Evolutionary conservation across 2,797 vertebrate genomes (phyloP).

Genomic region (Scolopax bukidnonensis): DNA sequence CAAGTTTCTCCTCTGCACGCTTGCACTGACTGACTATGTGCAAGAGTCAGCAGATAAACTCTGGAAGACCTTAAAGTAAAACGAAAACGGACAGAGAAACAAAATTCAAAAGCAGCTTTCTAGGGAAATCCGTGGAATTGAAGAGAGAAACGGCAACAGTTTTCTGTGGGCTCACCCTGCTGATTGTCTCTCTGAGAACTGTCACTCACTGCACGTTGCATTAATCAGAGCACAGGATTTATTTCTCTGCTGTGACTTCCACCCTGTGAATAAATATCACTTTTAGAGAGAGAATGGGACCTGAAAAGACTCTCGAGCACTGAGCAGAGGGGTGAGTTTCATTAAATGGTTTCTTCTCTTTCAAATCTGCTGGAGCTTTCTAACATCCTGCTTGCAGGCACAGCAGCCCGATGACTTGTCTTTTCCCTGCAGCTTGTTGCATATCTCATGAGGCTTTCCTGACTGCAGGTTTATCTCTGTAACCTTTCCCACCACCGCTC

Average conservation of each 20-base stretch:
- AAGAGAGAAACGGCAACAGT: constrained; percentile 14
- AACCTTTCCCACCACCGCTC: constrained; percentile 6
- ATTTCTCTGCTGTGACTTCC: constrained; percentile 25
- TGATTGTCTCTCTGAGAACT: constrained; percentile 27
- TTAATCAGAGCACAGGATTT: constrained; percentile 41
- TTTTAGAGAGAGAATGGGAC: constrained; percentile 41
- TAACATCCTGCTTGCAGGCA: constrained; percentile 31
- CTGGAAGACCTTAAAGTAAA: constrained; percentile 44
- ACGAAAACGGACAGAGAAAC: constrained; percentile 17
- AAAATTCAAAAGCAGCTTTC: constrained; percentile 30
- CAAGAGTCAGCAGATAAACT: constrained; percentile 39
- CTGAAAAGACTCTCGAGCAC: constrained; percentile 47
- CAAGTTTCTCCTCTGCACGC: constrained; percentile 74
- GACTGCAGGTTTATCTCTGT: background rate
- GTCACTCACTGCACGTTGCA: constrained; percentile 50
- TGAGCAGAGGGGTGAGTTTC: constrained; percentile 74
- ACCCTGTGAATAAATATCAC: background rate
- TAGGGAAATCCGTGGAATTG: constrained; percentile 33
- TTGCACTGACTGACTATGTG: constrained; percentile 22
- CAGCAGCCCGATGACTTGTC: constrained; percentile 55
- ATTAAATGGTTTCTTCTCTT: constrained; percentile 48
- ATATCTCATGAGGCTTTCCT: constrained; percentile 47
- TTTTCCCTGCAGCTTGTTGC: constrained; percentile 65
- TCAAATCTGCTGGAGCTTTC: constrained; percentile 56
- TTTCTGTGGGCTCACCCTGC: constrained; percentile 7